Base-by-base conservation (phyloP, 2,113 vertebrate species). In the Hipposideros armiger region DNA sequence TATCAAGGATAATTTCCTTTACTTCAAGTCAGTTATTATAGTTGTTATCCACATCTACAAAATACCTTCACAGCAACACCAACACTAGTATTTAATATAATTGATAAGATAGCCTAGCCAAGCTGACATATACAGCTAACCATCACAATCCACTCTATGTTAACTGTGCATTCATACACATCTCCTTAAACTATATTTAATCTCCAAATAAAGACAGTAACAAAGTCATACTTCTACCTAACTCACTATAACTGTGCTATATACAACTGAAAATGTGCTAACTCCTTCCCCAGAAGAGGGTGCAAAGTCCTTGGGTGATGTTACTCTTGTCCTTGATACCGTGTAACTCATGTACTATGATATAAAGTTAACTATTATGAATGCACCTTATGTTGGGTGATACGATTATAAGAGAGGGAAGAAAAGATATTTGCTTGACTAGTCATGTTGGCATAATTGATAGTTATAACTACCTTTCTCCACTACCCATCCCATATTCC, bases 1-100 rank as follows among this genome's bases (percentile, higher is more conserved):
- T 86, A 69, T 81, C 40, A 64, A 91, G 58, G 45, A 78, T 94
- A 88, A 84, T 92, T 11, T 90, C n/a, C 45, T 87, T 74, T 83
- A 76, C 20, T 72, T 86, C 16, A 85, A 94, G 32, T 74, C 50
- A 74, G 4, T 64, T 89, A 52, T 92, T 72, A 84, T 52, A 88
- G 30, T 47, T 96, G 5, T 70, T 72, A 77, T 58, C 11, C 3
- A 28, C 20, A 47, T 80, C 28, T 54, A 64, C 20, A 95, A 70
- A 56, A 82, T 60, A 91, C 16, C 50, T 69, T 87, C 5, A 7
- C 11, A 84, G 36, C 47, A 92, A 77, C 19, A 72, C 45, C 56
- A 84, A 66, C 19, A 88, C 26, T 76, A 50, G 16, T 77, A 87
- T 78, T 92, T 78, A 32, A 72, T 64, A 45, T 91, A 91, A 28